phyloP scores from a whole-genome alignment of 2,113 vertebrate genomes.

The Rostratula benghalensis region DNA sequence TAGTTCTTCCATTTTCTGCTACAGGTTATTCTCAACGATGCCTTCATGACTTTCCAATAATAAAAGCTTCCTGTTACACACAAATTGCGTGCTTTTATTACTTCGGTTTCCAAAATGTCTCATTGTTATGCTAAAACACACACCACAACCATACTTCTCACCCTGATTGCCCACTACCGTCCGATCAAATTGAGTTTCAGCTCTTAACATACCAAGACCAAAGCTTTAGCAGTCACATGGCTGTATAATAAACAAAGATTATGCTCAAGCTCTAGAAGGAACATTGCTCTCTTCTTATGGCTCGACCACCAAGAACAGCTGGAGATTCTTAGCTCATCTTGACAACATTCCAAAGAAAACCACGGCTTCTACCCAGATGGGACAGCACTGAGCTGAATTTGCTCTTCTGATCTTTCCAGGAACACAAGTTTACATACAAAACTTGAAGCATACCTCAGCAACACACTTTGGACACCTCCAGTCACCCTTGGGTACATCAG shows the following conservation, averaged over 20 bases:
- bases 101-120: not conserved
- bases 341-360: not conserved
- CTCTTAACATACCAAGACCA: not conserved
- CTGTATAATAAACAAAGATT: not conserved
- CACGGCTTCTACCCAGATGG: rapidly evolving
- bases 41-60: not conserved
- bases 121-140: not conserved
- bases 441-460: constrained; percentile 85
- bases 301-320: not conserved
- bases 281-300: not conserved
- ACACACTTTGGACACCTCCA: constrained; percentile 98
- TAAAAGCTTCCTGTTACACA: not conserved
- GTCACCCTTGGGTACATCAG: constrained; percentile 96
- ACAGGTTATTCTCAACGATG: not conserved
- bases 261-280: not conserved
- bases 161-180: not conserved
- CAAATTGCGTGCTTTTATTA: not conserved
- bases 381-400: not conserved
- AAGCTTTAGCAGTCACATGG: not conserved
- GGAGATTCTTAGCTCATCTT: not conserved
- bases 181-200: not conserved
- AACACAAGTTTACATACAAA: not conserved
- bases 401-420: not conserved
- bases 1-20: not conserved
- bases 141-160: not conserved